These are phyloP conservation scores for Chrysaora quinquecirrha DNA, from an alignment of 30 jellyfish, hydroid and myxozoan genomes.

Conservation along the genomic window DNA sequence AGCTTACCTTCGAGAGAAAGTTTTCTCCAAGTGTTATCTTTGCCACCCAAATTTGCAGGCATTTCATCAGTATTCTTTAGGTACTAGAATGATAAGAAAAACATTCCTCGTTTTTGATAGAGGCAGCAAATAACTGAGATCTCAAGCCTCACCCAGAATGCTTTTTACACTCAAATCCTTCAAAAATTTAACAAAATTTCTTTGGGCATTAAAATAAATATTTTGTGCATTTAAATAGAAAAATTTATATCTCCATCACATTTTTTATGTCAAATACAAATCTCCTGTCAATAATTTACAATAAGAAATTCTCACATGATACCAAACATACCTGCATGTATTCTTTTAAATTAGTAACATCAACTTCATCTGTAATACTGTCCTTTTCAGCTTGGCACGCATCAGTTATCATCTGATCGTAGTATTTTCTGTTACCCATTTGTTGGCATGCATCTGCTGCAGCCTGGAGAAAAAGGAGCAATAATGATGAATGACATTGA, in stretches of 20 bases:
- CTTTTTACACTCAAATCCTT: no score
- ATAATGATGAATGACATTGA: background rate
- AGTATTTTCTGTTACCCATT: conserved; percentile 88
- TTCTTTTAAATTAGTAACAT: conserved; percentile 82
- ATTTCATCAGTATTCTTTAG: conserved; percentile 73
- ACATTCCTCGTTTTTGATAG: no score
- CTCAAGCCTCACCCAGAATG: no score
- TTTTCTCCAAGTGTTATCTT: conserved; percentile 88
- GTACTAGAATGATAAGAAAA: conserved; percentile 37
- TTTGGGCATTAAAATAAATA: no score
- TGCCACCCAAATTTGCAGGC: conserved; percentile 85
- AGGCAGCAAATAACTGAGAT: no score
- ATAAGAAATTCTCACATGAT: no score
- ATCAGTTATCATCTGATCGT: conserved; percentile 78
- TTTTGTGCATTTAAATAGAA: no score
- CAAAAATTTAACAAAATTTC: no score
- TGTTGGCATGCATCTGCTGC: conserved; percentile 89
- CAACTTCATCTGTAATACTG: conserved; percentile 71
- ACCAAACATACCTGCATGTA: conserved; percentile 72
- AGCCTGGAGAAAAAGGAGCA: conserved; percentile 51
- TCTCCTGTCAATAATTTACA: no score
- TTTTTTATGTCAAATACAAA: background rate
- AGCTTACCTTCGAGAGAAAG: conserved; percentile 78
- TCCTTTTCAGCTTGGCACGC: conserved; percentile 58
- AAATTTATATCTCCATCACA: background rate